Conservation (phyloP, 1,140 invertebrate genomes). For the Nilaparvata lugens region DNA sequence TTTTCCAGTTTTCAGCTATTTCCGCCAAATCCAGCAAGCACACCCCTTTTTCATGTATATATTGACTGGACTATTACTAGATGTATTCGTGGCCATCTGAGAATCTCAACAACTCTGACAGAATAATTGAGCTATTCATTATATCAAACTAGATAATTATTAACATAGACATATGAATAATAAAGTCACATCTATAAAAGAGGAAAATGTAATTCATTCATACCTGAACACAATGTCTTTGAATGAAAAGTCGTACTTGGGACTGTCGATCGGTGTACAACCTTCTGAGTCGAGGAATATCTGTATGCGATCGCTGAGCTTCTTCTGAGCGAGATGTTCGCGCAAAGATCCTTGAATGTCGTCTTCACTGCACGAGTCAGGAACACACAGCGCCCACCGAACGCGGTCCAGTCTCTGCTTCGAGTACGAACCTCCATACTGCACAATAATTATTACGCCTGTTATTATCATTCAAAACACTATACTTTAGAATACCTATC, state of each 20-base stretch:
- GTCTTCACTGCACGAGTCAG: conserved; percentile 37
- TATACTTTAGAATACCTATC: no score
- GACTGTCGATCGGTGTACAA: conserved; percentile 16
- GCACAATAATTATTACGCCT: conserved; percentile 8
- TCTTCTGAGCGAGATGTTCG: conserved; percentile 34
- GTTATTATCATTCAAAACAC: background rate
- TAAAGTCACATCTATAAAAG: no score
- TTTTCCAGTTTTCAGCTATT: no score
- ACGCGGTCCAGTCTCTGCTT: conserved; percentile 31
- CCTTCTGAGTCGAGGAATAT: conserved; percentile 15
- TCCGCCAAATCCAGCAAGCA: no score
- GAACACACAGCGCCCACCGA: conserved; percentile 44
- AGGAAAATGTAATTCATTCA: no score
- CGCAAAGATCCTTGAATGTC: conserved; percentile 41
- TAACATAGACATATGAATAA: no score
- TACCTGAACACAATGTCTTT: conserved; percentile 22
- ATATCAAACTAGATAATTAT: no score
- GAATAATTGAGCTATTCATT: no score
- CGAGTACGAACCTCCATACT: conserved; percentile 20
- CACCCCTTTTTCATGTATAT: no score
- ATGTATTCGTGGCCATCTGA: no score
- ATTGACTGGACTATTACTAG: no score
- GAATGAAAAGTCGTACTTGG: conserved; percentile 20
- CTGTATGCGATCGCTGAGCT: background rate
- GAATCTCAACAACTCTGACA: no score